Percentiles rank a stretch among this genome's conserved stretches.
These are phyloP conservation scores for Oreochromis niloticus DNA, from an alignment of 2,113 vertebrate genomes.

Conservation along the genomic window DNA sequence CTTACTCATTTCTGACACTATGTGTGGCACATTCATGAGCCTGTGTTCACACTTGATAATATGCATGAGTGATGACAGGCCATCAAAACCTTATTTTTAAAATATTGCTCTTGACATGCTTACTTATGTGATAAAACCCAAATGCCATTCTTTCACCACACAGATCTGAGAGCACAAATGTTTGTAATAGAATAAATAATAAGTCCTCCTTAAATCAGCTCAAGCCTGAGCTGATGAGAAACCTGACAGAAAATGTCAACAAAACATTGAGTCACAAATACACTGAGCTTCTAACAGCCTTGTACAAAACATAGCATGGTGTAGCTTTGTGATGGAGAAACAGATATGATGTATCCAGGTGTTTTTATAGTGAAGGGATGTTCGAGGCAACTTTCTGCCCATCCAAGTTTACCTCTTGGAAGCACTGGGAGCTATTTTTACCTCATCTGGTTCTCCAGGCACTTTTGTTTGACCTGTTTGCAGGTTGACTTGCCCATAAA, in stretches of 20 bases:
- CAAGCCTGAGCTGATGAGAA: background rate
- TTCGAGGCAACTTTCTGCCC: background rate
- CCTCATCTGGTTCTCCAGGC: background rate
- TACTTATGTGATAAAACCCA: background rate
- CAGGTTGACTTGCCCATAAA: slow-evolving; percentile 25
- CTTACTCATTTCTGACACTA: background rate
- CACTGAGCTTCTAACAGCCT: background rate
- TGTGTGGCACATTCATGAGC: background rate
- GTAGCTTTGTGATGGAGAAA: background rate
- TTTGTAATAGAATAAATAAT: background rate
- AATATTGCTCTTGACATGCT: background rate
- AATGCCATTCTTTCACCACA: background rate
- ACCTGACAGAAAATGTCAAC: background rate
- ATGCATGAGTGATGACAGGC: background rate
- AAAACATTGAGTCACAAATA: background rate
- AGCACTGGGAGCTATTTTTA: slow-evolving; percentile 48
- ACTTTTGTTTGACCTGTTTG: slow-evolving; percentile 47
- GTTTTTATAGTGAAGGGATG: background rate
- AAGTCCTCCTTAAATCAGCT: background rate
- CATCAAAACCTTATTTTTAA: background rate
- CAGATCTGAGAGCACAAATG: background rate
- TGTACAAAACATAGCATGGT: background rate
- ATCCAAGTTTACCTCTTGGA: slow-evolving; percentile 12
- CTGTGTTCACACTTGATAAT: background rate
- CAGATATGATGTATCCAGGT: background rate